Evolutionary conservation across 2,113 vertebrate genomes (phyloP).

Genomic region (Scomber colias): DNA sequence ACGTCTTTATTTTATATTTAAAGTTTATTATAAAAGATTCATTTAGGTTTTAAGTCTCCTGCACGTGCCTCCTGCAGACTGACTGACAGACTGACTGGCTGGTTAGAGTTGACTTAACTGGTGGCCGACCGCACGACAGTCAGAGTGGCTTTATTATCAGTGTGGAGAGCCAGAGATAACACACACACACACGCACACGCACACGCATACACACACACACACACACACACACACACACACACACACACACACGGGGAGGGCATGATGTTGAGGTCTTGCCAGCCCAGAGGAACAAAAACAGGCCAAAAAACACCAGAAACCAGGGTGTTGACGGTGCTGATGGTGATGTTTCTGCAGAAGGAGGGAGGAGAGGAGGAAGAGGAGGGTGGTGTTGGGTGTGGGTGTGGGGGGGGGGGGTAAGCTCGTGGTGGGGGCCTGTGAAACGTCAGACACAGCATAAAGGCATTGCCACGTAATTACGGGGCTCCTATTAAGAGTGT

Average conservation of each 20-base stretch:
- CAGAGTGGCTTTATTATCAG: conserved; percentile 27
- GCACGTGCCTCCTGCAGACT: no score
- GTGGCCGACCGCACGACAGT: conserved; percentile 38
- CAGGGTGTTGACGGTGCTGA: conserved; percentile 40
- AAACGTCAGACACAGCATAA: conserved; percentile 89
- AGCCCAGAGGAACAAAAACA: conserved; percentile 7
- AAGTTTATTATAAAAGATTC: no score
- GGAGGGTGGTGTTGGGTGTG: background rate
- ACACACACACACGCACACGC: background rate
- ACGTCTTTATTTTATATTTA: no score
- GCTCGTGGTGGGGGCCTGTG: conserved; percentile 78
- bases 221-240: no score
- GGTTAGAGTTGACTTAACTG: conserved; percentile 13
- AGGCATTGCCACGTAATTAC: conserved; percentile 91
- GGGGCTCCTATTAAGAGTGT: conserved; percentile 84
- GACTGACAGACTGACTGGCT: conserved; percentile 14
- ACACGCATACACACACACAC: no score
- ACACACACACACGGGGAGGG: no score
- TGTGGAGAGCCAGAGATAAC: conserved; percentile 26
- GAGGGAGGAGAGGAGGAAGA: background rate
- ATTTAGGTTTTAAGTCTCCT: no score
- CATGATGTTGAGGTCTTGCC: conserved; percentile 10
- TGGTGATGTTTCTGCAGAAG: conserved; percentile 30
- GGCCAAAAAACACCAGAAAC: background rate
- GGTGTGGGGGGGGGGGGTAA: background rate